Percentiles rank a stretch among this genome's conserved stretches.
Evolutionary conservation across 1,140 invertebrate genomes (phyloP).

Genomic region (Drosophila tsacasi): DNA sequence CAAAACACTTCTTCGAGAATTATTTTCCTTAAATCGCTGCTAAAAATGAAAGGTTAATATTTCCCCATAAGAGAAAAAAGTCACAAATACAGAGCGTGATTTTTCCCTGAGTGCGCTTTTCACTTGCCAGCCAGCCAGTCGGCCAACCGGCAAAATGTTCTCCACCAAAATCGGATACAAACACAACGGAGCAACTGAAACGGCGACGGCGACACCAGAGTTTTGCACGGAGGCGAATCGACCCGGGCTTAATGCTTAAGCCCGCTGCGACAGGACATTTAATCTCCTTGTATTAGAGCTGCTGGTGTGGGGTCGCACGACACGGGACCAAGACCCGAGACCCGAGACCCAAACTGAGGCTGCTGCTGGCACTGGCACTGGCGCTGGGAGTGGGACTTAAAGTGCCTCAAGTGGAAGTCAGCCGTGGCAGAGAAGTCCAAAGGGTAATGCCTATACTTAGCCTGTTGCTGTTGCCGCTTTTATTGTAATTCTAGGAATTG

Average conservation of each 20-base stretch:
- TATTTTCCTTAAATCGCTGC: neutral
- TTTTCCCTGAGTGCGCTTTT: slow-evolving; percentile 7
- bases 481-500: slow-evolving; percentile 81
- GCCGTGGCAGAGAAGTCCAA: slow-evolving; percentile 30
- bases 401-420: slow-evolving; percentile 56
- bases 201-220: slow-evolving; percentile 18
- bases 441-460: slow-evolving; percentile 74
- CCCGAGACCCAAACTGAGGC: slow-evolving; percentile 28
- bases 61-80: neutral
- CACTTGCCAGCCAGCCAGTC: slow-evolving; percentile 25
- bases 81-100: neutral
- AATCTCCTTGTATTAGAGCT: slow-evolving; percentile 76
- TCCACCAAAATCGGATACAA: slow-evolving; percentile 57
- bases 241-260: slow-evolving; percentile 72
- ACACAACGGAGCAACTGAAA: slow-evolving; percentile 40
- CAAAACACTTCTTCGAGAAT: neutral
- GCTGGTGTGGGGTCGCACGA: slow-evolving; percentile 19
- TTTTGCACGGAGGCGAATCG: slow-evolving; percentile 42
- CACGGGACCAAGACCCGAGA: slow-evolving; percentile 24
- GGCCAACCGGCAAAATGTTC: slow-evolving; percentile 51
- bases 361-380: slow-evolving; percentile 21
- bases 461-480: slow-evolving; percentile 72
- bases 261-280: slow-evolving; percentile 81
- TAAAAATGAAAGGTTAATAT: neutral
- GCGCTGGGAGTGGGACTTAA: slow-evolving; percentile 45